Conservation (phyloP, 2,113 vertebrate species). For the Microtus richardsoni region DNA sequence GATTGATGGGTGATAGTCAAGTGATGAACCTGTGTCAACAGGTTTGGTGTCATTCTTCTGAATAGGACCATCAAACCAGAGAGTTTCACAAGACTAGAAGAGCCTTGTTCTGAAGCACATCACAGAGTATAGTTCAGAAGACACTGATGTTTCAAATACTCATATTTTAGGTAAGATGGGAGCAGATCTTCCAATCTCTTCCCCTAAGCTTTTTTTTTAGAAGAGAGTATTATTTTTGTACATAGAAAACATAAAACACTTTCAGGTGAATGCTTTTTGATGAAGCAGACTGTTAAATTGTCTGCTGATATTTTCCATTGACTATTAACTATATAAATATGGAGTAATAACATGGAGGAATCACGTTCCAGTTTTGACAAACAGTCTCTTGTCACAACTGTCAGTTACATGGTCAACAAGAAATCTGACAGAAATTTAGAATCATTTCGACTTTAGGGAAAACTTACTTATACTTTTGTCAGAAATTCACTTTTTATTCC, state of each 20-base stretch:
- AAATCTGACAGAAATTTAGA: background rate
- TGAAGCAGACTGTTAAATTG: conserved; percentile 72
- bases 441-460: background rate
- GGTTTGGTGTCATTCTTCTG: background rate
- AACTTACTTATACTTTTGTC: background rate
- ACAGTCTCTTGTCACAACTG: conserved; percentile 40
- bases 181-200: background rate
- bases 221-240: background rate
- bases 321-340: conserved; percentile 63
- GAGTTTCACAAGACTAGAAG: background rate
- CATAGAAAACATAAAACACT: conserved; percentile 30
- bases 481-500: background rate
- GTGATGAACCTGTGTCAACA: background rate
- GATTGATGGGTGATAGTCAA: background rate
- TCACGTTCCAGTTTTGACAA: background rate
- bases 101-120: background rate
- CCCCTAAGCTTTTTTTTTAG: conserved; percentile 29
- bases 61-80: background rate
- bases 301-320: conserved; percentile 28
- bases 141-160: background rate
- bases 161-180: background rate
- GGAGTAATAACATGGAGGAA: conserved; percentile 3
- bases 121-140: background rate
- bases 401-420: background rate
- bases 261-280: conserved; percentile 67